These are phyloP conservation scores for Cyprinodon tularosa DNA, from an alignment of 2,113 vertebrate species.

Conservation along the genomic window DNA sequence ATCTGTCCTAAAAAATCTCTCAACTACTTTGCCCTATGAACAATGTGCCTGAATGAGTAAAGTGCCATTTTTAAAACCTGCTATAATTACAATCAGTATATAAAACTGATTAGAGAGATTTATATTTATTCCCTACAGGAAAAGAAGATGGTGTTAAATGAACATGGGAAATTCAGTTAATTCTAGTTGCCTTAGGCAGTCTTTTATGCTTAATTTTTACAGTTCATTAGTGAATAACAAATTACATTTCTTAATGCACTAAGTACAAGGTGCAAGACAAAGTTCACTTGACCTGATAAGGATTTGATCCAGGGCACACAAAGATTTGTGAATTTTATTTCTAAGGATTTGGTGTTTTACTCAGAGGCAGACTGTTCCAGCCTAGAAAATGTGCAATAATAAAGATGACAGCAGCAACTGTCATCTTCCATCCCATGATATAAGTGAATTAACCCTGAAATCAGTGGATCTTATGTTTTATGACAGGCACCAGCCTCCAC, in stretches of 20 bases:
- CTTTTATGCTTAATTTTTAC: slow-evolving; percentile 10
- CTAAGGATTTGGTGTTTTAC: background rate
- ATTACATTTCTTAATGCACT: background rate
- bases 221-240: background rate
- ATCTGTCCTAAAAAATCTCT: background rate
- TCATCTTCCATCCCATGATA: background rate
- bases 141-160: background rate
- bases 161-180: slow-evolving; percentile 6
- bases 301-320: background rate
- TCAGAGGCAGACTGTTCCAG: background rate
- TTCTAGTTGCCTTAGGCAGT: slow-evolving; percentile 1
- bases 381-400: background rate
- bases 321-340: background rate
- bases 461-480: background rate
- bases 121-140: slow-evolving; percentile 16
- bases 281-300: background rate
- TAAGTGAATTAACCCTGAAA: background rate
- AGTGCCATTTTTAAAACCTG: slow-evolving; percentile 13
- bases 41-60: slow-evolving; percentile 15
- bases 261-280: background rate
- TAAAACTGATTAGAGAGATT: slow-evolving; percentile 21
- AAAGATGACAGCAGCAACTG: background rate
- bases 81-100: background rate
- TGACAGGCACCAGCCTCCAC: background rate
- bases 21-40: slow-evolving; percentile 10